These are phyloP conservation scores for Globodera rostochiensis DNA, from an alignment of 1,140 invertebrate genomes.

Conservation along the genomic window DNA sequence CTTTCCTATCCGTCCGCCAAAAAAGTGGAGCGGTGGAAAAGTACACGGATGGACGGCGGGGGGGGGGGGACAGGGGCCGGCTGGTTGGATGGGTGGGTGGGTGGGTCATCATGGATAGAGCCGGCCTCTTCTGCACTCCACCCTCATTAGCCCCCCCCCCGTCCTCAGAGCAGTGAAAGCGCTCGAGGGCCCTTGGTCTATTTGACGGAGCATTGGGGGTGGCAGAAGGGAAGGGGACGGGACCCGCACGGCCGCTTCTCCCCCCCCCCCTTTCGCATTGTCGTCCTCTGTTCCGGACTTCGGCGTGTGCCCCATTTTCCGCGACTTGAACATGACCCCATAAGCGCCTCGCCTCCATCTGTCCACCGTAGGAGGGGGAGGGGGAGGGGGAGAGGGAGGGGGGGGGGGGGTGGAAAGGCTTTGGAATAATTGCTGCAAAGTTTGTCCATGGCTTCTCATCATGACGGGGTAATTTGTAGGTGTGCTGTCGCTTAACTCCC, in stretches of 20 bases:
- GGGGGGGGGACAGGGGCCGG: background rate
- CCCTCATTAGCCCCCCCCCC: conserved; percentile 7
- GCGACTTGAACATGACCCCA: conserved; percentile 5
- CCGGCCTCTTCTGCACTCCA: background rate
- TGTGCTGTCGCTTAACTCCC: background rate
- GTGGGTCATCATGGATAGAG: background rate
- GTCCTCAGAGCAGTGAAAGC: background rate
- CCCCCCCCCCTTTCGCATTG: background rate
- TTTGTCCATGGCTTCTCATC: background rate
- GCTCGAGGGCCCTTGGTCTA: conserved; percentile 4
- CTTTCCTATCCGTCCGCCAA: background rate
- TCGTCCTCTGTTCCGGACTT: background rate
- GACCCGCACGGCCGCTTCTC: background rate
- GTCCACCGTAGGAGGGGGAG: background rate
- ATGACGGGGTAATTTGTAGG: background rate
- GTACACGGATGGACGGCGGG: background rate
- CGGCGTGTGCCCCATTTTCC: background rate
- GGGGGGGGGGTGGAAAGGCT: background rate
- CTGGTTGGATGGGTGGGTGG: background rate
- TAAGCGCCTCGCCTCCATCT: background rate
- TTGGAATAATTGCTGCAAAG: background rate
- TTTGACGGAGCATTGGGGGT: background rate
- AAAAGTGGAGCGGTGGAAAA: conserved; percentile 4
- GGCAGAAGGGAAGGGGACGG: background rate
- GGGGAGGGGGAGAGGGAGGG: background rate